Percentiles rank a stretch among this genome's conserved stretches.
Conservation (phyloP, 1,140 invertebrate genomes). For the Drosophila varians region DNA sequence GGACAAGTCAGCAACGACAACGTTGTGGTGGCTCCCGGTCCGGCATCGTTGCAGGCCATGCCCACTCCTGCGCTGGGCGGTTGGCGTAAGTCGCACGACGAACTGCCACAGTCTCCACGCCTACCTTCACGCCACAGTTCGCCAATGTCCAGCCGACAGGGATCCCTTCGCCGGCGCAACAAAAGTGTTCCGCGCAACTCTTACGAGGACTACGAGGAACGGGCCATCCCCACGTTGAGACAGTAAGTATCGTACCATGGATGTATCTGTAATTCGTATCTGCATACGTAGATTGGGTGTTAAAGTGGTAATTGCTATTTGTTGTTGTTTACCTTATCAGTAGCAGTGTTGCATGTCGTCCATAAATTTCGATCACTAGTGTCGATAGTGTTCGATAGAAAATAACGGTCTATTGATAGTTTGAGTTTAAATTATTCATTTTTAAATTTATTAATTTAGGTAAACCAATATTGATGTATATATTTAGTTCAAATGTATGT, state of each 20-base stretch:
- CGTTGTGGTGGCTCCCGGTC: background rate
- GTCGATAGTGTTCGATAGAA: background rate
- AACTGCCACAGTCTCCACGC: constrained; percentile 78
- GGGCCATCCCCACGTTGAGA: constrained; percentile 91
- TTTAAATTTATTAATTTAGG: background rate
- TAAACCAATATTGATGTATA: background rate
- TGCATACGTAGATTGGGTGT: background rate
- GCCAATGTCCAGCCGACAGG: constrained; percentile 85
- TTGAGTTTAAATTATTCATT: background rate
- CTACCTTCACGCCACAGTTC: constrained; percentile 78
- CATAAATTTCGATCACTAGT: background rate
- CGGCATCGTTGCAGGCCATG: constrained; percentile 36
- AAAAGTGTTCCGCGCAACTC: constrained; percentile 90
- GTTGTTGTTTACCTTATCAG: background rate
- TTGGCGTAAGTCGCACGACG: constrained; percentile 75
- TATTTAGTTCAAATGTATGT: too few relatives aligned
- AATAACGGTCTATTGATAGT: background rate
- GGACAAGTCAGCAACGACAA: constrained; percentile 35
- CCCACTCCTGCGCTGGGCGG: constrained; percentile 21
- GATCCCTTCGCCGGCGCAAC: constrained; percentile 88
- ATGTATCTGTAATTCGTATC: background rate
- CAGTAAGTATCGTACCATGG: constrained; percentile 86
- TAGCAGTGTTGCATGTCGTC: background rate
- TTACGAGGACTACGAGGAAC: constrained; percentile 94
- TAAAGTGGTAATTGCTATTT: background rate